A percentile compares a stretch with the other conserved stretches of the same genome.
These are phyloP conservation scores for Atherix ibis DNA, from an alignment of 2,888 invertebrate genomes.

Conservation along the genomic window DNA sequence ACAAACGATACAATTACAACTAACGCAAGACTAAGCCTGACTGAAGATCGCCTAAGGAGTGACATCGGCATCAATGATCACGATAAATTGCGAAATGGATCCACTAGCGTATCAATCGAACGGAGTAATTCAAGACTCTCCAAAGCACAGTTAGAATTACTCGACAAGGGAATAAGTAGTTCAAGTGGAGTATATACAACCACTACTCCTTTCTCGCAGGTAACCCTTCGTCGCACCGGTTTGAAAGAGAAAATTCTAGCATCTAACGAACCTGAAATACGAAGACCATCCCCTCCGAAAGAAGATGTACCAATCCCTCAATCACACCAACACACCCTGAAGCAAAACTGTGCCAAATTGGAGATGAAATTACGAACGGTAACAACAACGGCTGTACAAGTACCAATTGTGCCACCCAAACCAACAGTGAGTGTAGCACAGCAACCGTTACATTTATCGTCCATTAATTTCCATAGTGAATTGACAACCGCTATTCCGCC, in stretches of 20 bases:
- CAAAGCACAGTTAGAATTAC: too few species aligned
- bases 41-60: background rate
- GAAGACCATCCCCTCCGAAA: background rate
- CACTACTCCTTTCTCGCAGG: constrained; percentile 29
- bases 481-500: constrained; percentile 15
- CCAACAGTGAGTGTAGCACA: background rate
- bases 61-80: too few species aligned
- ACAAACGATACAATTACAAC: constrained; percentile 1
- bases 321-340: constrained; percentile 8
- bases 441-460: background rate
- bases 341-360: constrained; percentile 10
- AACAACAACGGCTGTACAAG: constrained; percentile 7
- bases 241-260: constrained; percentile 30
- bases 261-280: constrained; percentile 16
- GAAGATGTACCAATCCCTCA: background rate
- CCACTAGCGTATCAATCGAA: background rate
- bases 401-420: constrained; percentile 7
- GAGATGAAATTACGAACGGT: constrained; percentile 10
- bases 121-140: constrained; percentile 2
- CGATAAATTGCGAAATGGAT: background rate
- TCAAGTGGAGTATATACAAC: constrained; percentile 1
- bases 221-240: constrained; percentile 35
- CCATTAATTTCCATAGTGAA: background rate
- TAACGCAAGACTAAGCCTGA: background rate
- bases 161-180: too few species aligned